phyloP scores from a whole-genome alignment of 2,797 vertebrate species.

The Mormyrops attenuatus region DNA sequence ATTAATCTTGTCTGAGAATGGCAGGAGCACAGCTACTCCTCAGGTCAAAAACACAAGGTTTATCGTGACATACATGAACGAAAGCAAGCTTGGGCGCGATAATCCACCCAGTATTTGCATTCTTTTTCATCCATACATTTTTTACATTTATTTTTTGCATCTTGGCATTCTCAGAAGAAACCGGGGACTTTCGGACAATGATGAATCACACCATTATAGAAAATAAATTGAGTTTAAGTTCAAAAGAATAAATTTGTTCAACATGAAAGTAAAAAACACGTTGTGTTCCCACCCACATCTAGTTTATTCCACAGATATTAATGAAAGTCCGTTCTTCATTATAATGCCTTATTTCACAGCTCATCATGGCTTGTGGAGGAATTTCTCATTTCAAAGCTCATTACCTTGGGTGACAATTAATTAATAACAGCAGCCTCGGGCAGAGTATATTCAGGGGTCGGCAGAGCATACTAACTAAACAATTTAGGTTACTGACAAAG shows the following conservation, averaged over 20 bases:
- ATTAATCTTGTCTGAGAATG: neutral
- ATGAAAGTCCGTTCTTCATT: constrained; percentile 33
- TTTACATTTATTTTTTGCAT: neutral
- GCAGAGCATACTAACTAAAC: neutral
- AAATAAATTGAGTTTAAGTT: constrained; percentile 33
- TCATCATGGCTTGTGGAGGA: constrained; percentile 26
- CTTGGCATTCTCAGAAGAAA: neutral
- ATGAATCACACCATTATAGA: constrained; percentile 31
- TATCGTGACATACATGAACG: neutral
- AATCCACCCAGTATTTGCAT: neutral
- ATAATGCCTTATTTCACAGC: constrained; percentile 38
- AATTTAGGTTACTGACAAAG: constrained; percentile 15
- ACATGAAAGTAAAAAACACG: constrained; percentile 18
- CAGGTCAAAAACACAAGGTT: constrained; percentile 3
- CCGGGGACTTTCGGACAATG: constrained; percentile 22
- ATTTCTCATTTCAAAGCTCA: constrained; percentile 48
- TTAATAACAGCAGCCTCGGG: constrained; percentile 34
- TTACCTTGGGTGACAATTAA: constrained; percentile 46
- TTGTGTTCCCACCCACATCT: constrained; percentile 3
- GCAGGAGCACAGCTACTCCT: neutral
- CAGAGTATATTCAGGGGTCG: constrained; percentile 21
- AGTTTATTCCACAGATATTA: constrained; percentile 24
- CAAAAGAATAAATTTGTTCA: constrained; percentile 28
- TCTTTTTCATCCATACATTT: neutral
- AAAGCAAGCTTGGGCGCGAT: neutral